phyloP scores from a whole-genome alignment of 2,797 vertebrate species.

The Betta splendens region DNA sequence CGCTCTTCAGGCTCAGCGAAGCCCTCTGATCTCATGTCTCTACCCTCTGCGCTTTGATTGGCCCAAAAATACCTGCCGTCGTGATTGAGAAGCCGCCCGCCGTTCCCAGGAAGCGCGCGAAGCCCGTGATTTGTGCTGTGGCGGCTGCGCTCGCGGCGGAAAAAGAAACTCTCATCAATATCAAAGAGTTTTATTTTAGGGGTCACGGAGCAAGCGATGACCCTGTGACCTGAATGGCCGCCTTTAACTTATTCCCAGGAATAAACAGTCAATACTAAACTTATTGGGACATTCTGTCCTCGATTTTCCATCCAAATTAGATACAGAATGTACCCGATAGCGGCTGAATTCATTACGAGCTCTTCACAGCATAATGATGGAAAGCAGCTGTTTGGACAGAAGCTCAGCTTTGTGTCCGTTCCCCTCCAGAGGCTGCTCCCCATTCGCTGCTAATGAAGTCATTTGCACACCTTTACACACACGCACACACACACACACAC shows the following conservation, averaged over 20 bases:
- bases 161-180: neutral
- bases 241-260: neutral
- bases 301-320: neutral
- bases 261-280: too few species aligned
- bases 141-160: neutral
- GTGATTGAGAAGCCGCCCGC: neutral
- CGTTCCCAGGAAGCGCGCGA: neutral
- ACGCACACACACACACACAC: conserved; percentile 8
- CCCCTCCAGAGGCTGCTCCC: conserved; percentile 14
- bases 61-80: neutral
- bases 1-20: neutral
- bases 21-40: conserved; percentile 7
- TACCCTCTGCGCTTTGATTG: neutral
- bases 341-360: conserved; percentile 1
- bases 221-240: too few species aligned
- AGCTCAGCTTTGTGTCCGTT: conserved; percentile 6
- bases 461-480: conserved; percentile 11
- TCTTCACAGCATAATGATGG: conserved; percentile 14
- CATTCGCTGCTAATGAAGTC: conserved; percentile 25
- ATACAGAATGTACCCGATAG: neutral
- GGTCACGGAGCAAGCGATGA: too few species aligned
- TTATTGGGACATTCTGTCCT: neutral
- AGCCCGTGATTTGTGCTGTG: too few species aligned
- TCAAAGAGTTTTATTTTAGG: too few species aligned
- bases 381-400: conserved; percentile 29